phyloP scores from a whole-genome alignment of 2,113 vertebrate species.

The Siniperca chuatsi region DNA sequence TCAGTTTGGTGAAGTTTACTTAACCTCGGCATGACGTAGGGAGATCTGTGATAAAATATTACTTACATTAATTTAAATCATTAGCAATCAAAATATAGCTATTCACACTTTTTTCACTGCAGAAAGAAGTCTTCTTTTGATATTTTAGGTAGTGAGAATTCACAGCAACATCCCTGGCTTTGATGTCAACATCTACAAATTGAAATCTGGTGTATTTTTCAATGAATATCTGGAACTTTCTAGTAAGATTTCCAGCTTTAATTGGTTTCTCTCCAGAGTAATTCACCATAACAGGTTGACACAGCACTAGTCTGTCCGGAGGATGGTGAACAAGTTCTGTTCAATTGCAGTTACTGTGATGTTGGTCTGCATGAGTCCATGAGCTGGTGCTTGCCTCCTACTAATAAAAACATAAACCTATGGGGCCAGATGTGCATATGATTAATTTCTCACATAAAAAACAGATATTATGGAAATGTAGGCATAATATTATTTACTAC shows the following conservation, averaged over 20 bases:
- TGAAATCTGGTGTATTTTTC: neutral
- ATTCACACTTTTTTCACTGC: neutral
- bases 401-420: no score
- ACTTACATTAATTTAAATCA: neutral
- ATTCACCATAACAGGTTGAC: neutral
- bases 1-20: neutral
- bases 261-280: neutral
- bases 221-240: neutral
- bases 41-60: neutral
- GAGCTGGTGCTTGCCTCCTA: no score
- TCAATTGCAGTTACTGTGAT: neutral
- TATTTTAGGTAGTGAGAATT: no score
- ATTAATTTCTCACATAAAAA: no score
- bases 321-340: neutral
- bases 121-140: neutral
- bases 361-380: no score
- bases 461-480: no score
- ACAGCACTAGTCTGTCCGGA: neutral
- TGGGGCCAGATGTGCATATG: no score
- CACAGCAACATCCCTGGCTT: neutral
- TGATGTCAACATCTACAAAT: neutral
- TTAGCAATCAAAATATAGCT: neutral
- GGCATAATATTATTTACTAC: no score
- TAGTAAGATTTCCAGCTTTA: neutral
- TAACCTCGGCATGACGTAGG: neutral